A percentile compares a stretch with the other conserved stretches of the same genome.
Evolutionary conservation across 2,888 invertebrate species (phyloP).

Genomic region (Brachyopa scutellaris): DNA sequence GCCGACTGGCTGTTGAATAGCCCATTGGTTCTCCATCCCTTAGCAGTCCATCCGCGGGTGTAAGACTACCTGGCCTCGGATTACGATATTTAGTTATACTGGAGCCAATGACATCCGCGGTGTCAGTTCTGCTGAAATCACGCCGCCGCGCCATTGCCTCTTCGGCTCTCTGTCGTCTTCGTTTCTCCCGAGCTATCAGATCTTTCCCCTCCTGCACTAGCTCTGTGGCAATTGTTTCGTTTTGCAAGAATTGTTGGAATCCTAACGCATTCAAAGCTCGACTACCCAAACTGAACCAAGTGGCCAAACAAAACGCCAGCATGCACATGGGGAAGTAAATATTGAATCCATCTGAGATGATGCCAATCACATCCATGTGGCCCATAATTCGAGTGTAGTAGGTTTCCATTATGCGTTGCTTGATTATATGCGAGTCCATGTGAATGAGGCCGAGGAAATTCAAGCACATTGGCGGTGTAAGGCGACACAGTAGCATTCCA

Average conservation of each 20-base stretch:
- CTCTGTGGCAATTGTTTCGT: constrained; percentile 96
- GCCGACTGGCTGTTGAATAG: constrained; percentile 82
- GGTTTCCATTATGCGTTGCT: constrained; percentile 90
- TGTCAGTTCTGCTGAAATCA: constrained; percentile 79
- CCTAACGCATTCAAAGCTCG: constrained; percentile 94
- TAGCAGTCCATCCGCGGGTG: constrained; percentile 85
- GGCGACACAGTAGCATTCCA: constrained; percentile 98
- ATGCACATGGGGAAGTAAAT: constrained; percentile 99
- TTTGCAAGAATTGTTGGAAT: constrained; percentile 98
- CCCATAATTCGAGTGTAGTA: constrained; percentile 99
- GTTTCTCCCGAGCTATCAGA: constrained; percentile 93
- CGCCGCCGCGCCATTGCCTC: constrained; percentile 88
- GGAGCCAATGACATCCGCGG: constrained; percentile 75
- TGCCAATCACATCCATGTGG: constrained; percentile 98
- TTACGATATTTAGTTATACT: constrained; percentile 77
- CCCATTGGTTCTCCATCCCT: constrained; percentile 89
- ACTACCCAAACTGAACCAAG: constrained; percentile 96
- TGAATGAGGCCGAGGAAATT: constrained; percentile 99
- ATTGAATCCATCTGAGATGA: constrained; percentile 98
- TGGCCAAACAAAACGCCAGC: constrained; percentile 94
- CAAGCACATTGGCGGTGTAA: constrained; percentile 98
- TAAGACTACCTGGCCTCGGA: constrained; percentile 66
- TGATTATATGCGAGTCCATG: constrained; percentile 97
- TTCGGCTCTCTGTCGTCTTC: constrained; percentile 90
- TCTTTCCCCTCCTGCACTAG: constrained; percentile 96